Conservation (phyloP, 2,888 invertebrate genomes). For the Cremastobaeus sp. region DNA sequence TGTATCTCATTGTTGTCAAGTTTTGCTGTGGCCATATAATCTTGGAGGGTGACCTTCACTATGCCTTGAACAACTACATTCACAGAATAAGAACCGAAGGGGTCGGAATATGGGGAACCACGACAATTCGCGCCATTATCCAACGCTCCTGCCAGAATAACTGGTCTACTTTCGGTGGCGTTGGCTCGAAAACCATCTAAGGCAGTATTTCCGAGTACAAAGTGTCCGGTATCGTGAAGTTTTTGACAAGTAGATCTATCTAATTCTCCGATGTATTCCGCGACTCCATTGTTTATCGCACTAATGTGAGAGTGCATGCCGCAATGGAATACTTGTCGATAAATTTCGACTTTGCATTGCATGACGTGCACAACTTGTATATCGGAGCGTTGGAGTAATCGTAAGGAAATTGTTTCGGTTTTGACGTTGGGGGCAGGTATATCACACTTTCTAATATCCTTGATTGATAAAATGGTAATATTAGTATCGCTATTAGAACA, state of each 20-base stretch:
- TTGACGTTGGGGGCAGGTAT: neutral
- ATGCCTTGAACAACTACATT: slow-evolving; percentile 50
- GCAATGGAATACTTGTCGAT: slow-evolving; percentile 20
- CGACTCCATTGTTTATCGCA: slow-evolving; percentile 22
- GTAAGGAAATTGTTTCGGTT: neutral
- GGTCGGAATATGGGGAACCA: slow-evolving; percentile 56
- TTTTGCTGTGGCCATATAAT: slow-evolving; percentile 14
- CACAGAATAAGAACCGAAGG: slow-evolving; percentile 48
- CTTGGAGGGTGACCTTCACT: slow-evolving; percentile 10
- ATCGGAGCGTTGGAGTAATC: neutral
- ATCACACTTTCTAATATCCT: neutral
- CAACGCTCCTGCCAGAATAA: slow-evolving; percentile 28
- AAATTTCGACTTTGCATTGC: neutral
- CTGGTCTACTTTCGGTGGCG: slow-evolving; percentile 1
- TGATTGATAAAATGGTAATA: neutral
- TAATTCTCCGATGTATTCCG: slow-evolving; percentile 38
- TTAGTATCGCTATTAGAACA: slow-evolving; percentile 4
- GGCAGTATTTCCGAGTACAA: neutral
- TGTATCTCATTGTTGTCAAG: slow-evolving; percentile 26
- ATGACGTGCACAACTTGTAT: neutral
- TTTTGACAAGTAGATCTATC: neutral
- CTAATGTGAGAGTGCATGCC: slow-evolving; percentile 52
- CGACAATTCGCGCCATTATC: slow-evolving; percentile 35
- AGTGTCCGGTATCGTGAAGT: neutral
- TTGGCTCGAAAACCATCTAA: slow-evolving; percentile 1